Base-by-base conservation (phyloP, 2,113 vertebrate genomes). In the Brachionichthys hirsutus region DNA sequence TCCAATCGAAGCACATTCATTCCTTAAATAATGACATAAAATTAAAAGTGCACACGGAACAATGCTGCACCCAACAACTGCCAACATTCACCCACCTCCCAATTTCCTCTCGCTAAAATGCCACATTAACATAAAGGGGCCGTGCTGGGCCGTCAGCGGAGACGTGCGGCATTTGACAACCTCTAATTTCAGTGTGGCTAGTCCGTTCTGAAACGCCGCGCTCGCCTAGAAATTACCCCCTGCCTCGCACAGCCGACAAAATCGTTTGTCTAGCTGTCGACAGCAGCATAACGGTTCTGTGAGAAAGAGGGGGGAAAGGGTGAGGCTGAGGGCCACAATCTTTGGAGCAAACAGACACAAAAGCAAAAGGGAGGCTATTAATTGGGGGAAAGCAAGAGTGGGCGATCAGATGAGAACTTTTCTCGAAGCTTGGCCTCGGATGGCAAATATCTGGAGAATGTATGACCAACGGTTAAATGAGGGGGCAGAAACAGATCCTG, bases 101-200 rank as follows among this genome's bases (percentile, higher is more conserved):
- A 64, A 76, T 81, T 82, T 82, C 83, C 76, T 81, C 57, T 56
- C 47, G 54, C 79, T 68, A 60, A 90, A 91, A 92, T 89, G 90
- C 81, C 89, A 91, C 87, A 91, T 91, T 90, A 90, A 77, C 89
- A 91, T 92, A 90, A 84, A 77, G 72, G 75, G 80, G 82, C 72
- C 53, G 83, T 60, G 67, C 82, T 48, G 63, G 78, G 77, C 74
- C 67, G 83, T 90, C 82, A 79, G 53, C 56, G 55, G 63, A 85
- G 84, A 84, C 73, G 22, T 64, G 70, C 62, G 20, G 68, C 78
- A 85, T 87, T 88, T 89, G 87, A 90, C 86, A 90, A 86, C 86
- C 84, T 72, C 82, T 85, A 85, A 87, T 90, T 89, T 89, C 67
- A 62, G 61, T 40, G 51, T 15, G 8, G 63, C 60, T 69, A 83